A percentile compares a stretch with the other conserved stretches of the same genome.
Evolutionary conservation across 1,140 invertebrate genomes (phyloP).

Genomic region (Archivesica marissinica): DNA sequence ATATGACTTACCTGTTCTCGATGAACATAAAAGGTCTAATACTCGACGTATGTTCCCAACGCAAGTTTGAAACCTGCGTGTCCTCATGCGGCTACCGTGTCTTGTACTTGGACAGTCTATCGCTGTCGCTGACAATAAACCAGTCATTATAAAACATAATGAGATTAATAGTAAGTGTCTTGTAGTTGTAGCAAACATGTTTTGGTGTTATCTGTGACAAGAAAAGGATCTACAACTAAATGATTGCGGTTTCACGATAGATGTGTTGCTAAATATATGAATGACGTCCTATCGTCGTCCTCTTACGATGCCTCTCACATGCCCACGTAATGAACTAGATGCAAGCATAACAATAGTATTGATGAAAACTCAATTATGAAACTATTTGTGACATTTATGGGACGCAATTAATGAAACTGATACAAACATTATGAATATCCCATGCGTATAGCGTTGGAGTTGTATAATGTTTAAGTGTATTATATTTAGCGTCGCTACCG

Average conservation of each 20-base stretch:
- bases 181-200: not conserved
- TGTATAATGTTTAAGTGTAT: no score
- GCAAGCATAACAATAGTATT: no score
- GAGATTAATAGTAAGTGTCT: not conserved
- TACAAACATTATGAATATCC: no score
- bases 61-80: not conserved
- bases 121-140: not conserved
- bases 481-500: no score
- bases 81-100: not conserved
- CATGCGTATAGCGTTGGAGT: no score
- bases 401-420: no score
- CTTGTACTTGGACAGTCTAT: not conserved
- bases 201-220: not conserved
- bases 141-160: not conserved
- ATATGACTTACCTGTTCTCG: not conserved
- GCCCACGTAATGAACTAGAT: not conserved
- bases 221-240: not conserved
- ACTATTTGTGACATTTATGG: no score
- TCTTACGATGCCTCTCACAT: not conserved
- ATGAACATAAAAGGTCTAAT: not conserved
- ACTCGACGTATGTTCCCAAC: not conserved
- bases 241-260: not conserved
- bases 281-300: not conserved
- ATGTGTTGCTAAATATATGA: not conserved
- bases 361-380: no score